Conservation (phyloP, 2,113 vertebrate species). For the Athene cunicularia region DNA sequence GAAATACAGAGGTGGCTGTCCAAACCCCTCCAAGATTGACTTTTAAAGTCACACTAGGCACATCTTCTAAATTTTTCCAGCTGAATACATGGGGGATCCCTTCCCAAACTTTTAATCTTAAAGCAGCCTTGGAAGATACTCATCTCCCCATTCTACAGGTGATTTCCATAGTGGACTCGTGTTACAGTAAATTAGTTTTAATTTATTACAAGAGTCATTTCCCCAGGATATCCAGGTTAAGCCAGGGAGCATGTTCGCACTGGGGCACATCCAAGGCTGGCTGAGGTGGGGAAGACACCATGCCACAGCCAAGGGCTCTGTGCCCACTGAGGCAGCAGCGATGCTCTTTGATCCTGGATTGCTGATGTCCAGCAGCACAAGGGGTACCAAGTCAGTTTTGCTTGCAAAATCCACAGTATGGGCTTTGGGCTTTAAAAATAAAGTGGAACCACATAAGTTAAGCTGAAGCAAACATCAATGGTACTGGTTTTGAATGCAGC, state of each 20-base stretch:
- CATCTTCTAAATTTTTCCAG: not conserved
- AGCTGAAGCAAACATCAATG: not conserved
- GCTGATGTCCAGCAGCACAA: not conserved
- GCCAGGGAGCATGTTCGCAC: not conserved
- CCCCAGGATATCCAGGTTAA: conserved; percentile 5
- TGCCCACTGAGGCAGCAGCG: rapidly evolving
- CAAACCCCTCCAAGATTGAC: not conserved
- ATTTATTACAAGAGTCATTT: not conserved
- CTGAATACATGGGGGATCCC: rapidly evolving
- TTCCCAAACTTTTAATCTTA: not conserved
- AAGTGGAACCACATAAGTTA: not conserved
- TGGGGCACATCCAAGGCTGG: not conserved
- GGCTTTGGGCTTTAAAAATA: not conserved
- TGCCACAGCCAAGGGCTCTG: rapidly evolving
- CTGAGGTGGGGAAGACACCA: not conserved
- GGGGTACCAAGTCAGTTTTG: rapidly evolving
- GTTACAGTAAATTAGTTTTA: not conserved
- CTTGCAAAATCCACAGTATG: not conserved
- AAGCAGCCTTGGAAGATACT: not conserved
- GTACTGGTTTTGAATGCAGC: not conserved
- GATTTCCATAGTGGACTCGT: not conserved
- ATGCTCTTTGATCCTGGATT: not conserved
- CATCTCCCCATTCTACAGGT: not conserved
- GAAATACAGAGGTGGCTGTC: not conserved
- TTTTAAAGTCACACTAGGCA: not conserved